A percentile compares a stretch with the other conserved stretches of the same genome.
Evolutionary conservation across 1,140 invertebrate genomes (phyloP).

Genomic region (Scylla paramamosain): DNA sequence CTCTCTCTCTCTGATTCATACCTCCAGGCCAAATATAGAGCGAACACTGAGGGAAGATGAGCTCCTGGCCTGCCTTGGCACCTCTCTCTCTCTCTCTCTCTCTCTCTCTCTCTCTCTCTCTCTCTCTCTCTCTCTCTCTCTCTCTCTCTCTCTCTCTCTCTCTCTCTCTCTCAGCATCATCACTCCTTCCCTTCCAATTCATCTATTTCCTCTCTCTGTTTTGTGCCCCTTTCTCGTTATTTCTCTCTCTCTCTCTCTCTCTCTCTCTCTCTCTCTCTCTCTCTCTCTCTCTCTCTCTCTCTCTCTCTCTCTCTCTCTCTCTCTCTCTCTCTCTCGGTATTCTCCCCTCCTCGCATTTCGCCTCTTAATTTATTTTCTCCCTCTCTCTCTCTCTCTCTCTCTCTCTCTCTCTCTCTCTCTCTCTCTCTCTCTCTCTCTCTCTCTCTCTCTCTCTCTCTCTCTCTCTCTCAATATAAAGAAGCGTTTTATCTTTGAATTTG

Average conservation of each 20-base stretch:
- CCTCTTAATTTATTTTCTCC: background rate
- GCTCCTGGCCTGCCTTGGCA: background rate
- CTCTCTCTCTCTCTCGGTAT: background rate
- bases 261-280: conserved; percentile 10
- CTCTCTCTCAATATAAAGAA: background rate
- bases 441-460: conserved; percentile 50
- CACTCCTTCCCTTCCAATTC: background rate
- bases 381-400: conserved; percentile 38
- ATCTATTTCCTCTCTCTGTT: too few relatives aligned
- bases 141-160: too few relatives aligned
- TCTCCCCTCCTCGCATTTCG: background rate
- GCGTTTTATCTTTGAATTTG: background rate
- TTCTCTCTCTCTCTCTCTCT: too few relatives aligned
- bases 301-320: too few relatives aligned
- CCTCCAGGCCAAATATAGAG: background rate
- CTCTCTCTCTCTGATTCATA: background rate
- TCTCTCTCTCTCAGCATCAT: conserved; percentile 4
- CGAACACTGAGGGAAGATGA: too few relatives aligned
- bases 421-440: conserved; percentile 32
- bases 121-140: conserved; percentile 32
- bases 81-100: conserved; percentile 19
- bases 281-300: too few relatives aligned
- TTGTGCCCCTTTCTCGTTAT: too few relatives aligned
- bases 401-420: background rate
- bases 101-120: conserved; percentile 52